phyloP scores from a whole-genome alignment of 2,888 invertebrate genomes.

The Pterostichus madidus region DNA sequence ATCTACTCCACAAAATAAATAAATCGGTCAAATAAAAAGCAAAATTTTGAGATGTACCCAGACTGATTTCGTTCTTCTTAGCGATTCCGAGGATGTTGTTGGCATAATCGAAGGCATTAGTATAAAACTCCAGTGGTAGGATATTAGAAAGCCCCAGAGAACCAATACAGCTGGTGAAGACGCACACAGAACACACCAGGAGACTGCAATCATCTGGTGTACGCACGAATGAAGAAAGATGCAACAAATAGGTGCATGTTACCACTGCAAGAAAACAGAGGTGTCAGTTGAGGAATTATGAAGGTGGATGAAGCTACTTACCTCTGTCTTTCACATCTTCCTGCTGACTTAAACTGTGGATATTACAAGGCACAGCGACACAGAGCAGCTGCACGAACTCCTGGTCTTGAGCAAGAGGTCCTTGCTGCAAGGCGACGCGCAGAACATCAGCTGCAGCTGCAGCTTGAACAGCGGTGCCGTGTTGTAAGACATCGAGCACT shows the following conservation, averaged over 20 bases:
- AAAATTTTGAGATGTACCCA: too few relatives aligned
- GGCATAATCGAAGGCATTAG: constrained; percentile 39
- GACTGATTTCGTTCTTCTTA: neutral
- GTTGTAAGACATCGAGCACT: neutral
- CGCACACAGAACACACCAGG: constrained; percentile 18
- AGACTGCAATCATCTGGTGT: neutral
- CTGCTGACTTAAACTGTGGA: neutral
- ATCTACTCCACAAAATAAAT: neutral
- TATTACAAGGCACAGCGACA: neutral
- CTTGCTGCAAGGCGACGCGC: neutral
- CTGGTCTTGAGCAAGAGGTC: neutral
- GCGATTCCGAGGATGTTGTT: constrained; percentile 11
- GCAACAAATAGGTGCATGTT: constrained; percentile 33
- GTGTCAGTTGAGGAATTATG: too few relatives aligned
- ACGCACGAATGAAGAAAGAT: constrained; percentile 17
- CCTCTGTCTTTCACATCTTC: constrained; percentile 28
- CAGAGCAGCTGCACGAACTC: neutral
- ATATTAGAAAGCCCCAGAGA: constrained; percentile 11
- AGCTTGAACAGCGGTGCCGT: too few relatives aligned
- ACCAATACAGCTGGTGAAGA: constrained; percentile 24
- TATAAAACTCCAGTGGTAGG: constrained; percentile 39
- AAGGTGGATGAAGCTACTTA: neutral
- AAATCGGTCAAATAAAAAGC: neutral
- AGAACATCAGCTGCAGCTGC: too few relatives aligned
- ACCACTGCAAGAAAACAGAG: constrained; percentile 2